Conservation (phyloP, 2,113 vertebrate species). For the Microcebus griseorufus region DNA sequence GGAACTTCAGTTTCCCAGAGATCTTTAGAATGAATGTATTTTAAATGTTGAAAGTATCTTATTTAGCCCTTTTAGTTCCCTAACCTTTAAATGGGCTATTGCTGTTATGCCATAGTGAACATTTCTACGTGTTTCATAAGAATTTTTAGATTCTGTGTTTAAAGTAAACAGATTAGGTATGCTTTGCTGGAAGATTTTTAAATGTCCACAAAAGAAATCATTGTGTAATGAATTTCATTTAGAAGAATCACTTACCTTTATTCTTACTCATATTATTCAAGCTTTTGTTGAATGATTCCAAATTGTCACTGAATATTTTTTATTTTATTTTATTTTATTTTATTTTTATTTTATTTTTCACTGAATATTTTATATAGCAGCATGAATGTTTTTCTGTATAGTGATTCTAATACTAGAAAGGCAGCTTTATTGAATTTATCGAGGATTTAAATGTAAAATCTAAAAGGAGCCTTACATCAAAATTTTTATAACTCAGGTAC, state of each 20-base stretch:
- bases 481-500: neutral
- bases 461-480: neutral
- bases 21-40: neutral
- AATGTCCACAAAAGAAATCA: slow-evolving; percentile 29
- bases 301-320: neutral
- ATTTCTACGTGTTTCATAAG: slow-evolving; percentile 6
- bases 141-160: neutral
- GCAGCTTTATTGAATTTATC: neutral
- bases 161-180: neutral
- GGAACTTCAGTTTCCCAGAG: neutral
- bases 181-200: slow-evolving; percentile 23
- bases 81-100: neutral
- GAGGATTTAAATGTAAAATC: neutral
- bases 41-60: neutral
- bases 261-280: neutral
- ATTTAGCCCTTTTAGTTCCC: neutral
- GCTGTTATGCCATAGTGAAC: neutral
- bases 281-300: neutral
- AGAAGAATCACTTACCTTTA: neutral
- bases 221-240: slow-evolving; percentile 4
- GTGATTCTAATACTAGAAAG: neutral
- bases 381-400: neutral
- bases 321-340: too few relatives aligned
- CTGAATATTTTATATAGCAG: neutral
- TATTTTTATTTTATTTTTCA: neutral